Evolutionary conservation across 2,888 invertebrate genomes (phyloP).

Genomic region (Nasonovia ribisnigri): DNA sequence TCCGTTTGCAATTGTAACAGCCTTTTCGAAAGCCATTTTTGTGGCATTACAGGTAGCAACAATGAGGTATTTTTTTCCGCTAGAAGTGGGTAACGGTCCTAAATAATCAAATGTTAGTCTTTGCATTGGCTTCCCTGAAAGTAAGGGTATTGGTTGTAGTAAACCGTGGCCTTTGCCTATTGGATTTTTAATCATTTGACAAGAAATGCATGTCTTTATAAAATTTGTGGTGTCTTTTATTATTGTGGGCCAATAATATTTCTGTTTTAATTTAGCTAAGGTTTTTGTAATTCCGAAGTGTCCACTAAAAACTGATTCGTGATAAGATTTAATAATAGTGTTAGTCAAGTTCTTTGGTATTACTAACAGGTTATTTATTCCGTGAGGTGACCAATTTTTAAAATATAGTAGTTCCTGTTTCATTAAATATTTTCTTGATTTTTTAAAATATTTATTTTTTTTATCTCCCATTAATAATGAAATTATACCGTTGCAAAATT

Average conservation of each 20-base stretch:
- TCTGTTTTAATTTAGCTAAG: conserved; percentile 11
- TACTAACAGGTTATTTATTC: no score
- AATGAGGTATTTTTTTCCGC: background rate
- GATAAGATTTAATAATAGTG: background rate
- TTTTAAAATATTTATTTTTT: background rate
- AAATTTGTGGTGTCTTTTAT: conserved; percentile 28
- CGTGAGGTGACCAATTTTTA: no score
- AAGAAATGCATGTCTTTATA: no score
- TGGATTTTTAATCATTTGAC: conserved; percentile 16
- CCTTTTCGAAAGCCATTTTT: background rate
- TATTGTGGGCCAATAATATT: conserved; percentile 55
- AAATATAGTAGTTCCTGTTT: no score
- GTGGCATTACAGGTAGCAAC: background rate
- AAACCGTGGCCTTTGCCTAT: background rate
- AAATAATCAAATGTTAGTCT: conserved; percentile 9
- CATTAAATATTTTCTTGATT: no score
- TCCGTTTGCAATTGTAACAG: background rate
- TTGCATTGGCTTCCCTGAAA: background rate
- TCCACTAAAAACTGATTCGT: background rate
- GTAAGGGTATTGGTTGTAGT: conserved; percentile 38
- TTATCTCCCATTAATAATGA: background rate
- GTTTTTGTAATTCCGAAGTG: conserved; percentile 51
- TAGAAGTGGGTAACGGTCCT: background rate
- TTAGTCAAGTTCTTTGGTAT: background rate
- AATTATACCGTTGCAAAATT: conserved; percentile 29